Conservation (phyloP, 2,888 invertebrate species). For the Drosophila macrospina region DNA sequence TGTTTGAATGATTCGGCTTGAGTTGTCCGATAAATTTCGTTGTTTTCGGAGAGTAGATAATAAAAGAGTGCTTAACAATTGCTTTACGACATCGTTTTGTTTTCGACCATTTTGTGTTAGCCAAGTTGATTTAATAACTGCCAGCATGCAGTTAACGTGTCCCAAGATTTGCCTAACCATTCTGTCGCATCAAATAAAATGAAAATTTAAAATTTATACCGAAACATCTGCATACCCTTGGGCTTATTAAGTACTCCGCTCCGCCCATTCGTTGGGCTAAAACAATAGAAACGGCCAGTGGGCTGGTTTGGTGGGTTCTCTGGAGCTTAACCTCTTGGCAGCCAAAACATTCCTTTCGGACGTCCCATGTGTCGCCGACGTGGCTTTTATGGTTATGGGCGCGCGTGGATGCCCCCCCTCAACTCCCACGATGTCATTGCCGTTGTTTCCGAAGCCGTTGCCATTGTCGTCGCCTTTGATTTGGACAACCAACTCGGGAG, state of each 20-base stretch:
- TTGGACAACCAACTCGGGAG: slow-evolving; percentile 49
- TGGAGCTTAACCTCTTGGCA: slow-evolving; percentile 77
- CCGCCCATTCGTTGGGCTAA: slow-evolving; percentile 26
- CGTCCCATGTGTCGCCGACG: slow-evolving; percentile 77
- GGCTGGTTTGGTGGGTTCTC: slow-evolving; percentile 42
- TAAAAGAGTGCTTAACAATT: slow-evolving; percentile 53
- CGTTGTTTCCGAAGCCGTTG: slow-evolving; percentile 2
- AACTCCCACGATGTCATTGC: slow-evolving; percentile 25
- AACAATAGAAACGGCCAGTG: slow-evolving; percentile 37
- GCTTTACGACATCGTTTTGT: slow-evolving; percentile 39
- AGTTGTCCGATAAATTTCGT: background rate
- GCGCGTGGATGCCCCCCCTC: slow-evolving; percentile 46
- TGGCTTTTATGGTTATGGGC: slow-evolving; percentile 78
- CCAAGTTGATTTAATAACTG: slow-evolving; percentile 42
- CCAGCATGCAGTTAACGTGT: slow-evolving; percentile 13
- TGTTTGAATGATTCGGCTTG: background rate
- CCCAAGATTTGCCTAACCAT: slow-evolving; percentile 38
- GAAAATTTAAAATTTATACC: slow-evolving; percentile 56
- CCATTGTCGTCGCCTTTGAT: slow-evolving; percentile 64
- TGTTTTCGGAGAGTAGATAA: slow-evolving; percentile 15
- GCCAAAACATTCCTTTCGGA: slow-evolving; percentile 56
- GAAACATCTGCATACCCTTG: slow-evolving; percentile 64
- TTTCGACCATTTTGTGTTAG: slow-evolving; percentile 23
- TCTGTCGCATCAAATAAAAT: slow-evolving; percentile 46
- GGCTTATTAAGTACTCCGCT: slow-evolving; percentile 60